Conservation (phyloP, 2,797 vertebrate species). For the Toxotes lorentzi region DNA sequence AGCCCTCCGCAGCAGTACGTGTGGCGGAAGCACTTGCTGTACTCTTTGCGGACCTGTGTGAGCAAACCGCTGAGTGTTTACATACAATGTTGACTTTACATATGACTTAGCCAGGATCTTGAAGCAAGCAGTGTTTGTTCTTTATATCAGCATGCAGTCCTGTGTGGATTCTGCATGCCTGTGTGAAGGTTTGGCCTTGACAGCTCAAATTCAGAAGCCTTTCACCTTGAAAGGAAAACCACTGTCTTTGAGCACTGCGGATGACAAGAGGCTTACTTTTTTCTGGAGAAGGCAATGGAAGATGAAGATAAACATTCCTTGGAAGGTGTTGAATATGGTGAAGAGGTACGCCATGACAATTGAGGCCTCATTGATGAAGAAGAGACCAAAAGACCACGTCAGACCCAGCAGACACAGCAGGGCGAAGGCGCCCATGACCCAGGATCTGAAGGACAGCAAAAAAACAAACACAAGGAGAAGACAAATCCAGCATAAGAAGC, state of each 20-base stretch:
- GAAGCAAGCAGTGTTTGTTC: conserved; percentile 51
- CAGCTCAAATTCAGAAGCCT: conserved; percentile 23
- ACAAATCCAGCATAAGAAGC: conserved; percentile 29
- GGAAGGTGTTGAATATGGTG: conserved; percentile 98
- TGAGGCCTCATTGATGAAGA: conserved; percentile 96
- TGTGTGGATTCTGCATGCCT: conserved; percentile 16
- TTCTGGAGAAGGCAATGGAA: conserved; percentile 99
- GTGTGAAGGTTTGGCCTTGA: conserved; percentile 1
- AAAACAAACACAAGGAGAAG: conserved; percentile 37
- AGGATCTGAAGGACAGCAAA: conserved; percentile 86
- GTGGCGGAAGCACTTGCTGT: conserved; percentile 98
- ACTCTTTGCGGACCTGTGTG: conserved; percentile 95
- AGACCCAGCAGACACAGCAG: conserved; percentile 96
- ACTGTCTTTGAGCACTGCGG: neutral
- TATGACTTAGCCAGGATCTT: conserved; percentile 58
- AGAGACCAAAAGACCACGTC: conserved; percentile 97
- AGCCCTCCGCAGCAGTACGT: conserved; percentile 95
- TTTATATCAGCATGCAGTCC: conserved; percentile 56
- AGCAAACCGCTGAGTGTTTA: conserved; percentile 65
- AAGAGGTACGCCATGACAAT: conserved; percentile 98
- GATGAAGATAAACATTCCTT: conserved; percentile 99
- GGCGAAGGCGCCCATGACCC: conserved; percentile 97
- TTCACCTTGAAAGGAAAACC: conserved; percentile 47
- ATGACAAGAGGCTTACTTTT: conserved; percentile 88
- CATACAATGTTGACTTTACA: conserved; percentile 67